Evolutionary conservation across 2,797 vertebrate species (phyloP).

Genomic region (Bucorvus abyssinicus): DNA sequence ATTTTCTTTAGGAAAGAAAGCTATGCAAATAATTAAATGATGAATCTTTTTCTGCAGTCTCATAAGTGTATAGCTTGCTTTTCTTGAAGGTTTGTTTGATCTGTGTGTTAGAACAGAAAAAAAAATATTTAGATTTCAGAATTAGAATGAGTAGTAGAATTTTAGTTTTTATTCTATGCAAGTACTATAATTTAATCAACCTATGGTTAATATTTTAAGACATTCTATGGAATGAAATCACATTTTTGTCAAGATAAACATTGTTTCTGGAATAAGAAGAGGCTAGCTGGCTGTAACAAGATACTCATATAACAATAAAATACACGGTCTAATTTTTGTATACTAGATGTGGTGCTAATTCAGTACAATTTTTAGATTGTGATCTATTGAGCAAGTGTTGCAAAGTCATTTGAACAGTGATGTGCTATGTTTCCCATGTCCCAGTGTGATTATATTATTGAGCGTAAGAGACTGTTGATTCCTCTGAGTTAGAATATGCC

Average conservation of each 20-base stretch:
- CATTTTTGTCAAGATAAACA: background rate
- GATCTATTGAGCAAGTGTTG: background rate
- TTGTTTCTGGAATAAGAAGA: background rate
- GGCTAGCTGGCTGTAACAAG: background rate
- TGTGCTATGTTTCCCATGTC: background rate
- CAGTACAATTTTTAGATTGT: background rate
- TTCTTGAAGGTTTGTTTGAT: background rate
- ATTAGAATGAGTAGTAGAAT: background rate
- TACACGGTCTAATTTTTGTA: background rate
- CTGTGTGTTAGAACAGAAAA: background rate
- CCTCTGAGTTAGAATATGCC: background rate
- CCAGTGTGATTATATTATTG: background rate
- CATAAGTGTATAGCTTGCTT: background rate
- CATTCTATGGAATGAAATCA: background rate
- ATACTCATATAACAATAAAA: background rate
- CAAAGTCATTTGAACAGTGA: background rate
- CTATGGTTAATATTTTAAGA: background rate
- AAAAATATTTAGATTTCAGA: background rate
- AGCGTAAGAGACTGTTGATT: background rate
- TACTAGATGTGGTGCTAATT: background rate
- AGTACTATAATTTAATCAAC: background rate
- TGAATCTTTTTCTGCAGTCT: background rate
- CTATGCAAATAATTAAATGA: background rate
- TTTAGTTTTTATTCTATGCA: background rate
- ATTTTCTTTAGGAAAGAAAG: background rate